phyloP scores from a whole-genome alignment of 2,888 invertebrate species.

The Tridacna crocea region DNA sequence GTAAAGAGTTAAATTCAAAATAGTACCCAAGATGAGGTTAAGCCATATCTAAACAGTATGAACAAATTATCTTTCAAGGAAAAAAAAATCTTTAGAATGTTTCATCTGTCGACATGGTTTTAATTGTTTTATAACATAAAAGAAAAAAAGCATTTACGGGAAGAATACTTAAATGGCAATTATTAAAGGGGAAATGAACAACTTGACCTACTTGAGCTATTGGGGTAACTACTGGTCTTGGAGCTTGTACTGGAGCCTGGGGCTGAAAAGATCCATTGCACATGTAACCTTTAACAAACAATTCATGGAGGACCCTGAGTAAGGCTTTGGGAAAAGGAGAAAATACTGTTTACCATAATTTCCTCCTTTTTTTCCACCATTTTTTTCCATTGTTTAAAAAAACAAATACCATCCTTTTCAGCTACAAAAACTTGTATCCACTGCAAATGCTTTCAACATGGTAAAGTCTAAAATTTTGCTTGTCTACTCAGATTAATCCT shows the following conservation, averaged over 20 bases:
- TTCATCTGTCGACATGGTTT: neutral
- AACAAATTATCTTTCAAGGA: no score
- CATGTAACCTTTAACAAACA: neutral
- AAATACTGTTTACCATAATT: neutral
- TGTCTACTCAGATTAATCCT: no score
- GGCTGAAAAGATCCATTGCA: conserved; percentile 53
- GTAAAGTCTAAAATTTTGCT: no score
- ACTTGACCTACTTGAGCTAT: conserved; percentile 68
- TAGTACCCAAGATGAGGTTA: no score
- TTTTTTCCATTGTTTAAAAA: neutral
- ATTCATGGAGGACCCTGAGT: neutral
- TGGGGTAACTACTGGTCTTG: conserved; percentile 43
- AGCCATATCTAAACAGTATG: no score
- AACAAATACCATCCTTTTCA: no score
- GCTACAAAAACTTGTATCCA: no score
- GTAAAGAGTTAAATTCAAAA: no score
- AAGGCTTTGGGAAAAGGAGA: no score
- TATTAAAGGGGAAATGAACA: neutral
- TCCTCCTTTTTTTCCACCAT: neutral
- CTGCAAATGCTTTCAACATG: no score
- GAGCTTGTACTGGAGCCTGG: conserved; percentile 55
- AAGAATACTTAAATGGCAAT: neutral
- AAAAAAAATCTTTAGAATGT: no score
- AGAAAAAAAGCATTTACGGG: neutral
- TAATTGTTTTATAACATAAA: neutral